phyloP scores from a whole-genome alignment of 2,888 invertebrate species.

The Netelia virgata region DNA sequence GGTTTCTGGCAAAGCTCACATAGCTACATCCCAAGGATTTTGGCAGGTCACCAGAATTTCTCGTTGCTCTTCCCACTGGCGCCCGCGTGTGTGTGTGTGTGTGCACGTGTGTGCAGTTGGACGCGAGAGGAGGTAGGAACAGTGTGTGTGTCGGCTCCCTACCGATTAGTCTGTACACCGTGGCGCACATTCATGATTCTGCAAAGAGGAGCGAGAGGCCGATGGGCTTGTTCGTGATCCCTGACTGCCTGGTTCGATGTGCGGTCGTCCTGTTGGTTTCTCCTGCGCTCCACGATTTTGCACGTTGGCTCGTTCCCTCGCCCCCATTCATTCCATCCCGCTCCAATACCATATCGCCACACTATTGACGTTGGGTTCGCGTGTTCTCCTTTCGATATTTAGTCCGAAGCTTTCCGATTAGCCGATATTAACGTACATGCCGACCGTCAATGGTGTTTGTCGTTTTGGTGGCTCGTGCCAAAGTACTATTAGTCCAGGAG shows the following conservation, averaged over 20 bases:
- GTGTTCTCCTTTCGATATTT: constrained; percentile 61
- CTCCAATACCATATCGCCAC: background rate
- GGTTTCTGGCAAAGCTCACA: constrained; percentile 55
- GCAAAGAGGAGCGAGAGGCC: constrained; percentile 33
- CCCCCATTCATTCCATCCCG: constrained; percentile 25
- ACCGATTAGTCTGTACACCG: constrained; percentile 59
- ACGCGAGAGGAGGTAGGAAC: background rate
- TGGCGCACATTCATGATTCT: constrained; percentile 55
- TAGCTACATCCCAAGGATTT: constrained; percentile 56
- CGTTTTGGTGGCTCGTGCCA: constrained; percentile 61
- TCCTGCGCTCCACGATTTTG: constrained; percentile 28
- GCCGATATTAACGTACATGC: constrained; percentile 70
- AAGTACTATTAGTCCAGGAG: no score
- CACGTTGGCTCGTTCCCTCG: constrained; percentile 11
- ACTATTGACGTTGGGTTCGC: constrained; percentile 37
- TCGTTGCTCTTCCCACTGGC: constrained; percentile 27
- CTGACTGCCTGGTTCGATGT: constrained; percentile 9
- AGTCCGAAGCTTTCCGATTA: constrained; percentile 70
- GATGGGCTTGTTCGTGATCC: constrained; percentile 32
- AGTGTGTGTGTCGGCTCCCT: constrained; percentile 39
- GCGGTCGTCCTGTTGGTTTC: constrained; percentile 31
- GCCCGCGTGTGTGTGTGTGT: background rate
- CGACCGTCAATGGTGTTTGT: constrained; percentile 16
- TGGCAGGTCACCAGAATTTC: constrained; percentile 62
- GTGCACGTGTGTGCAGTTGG: constrained; percentile 9